Evolutionary conservation across 2,888 invertebrate genomes (phyloP), one percentile per base, ranked within the genome.

Genomic region (Apotomis turbidana): DNA sequence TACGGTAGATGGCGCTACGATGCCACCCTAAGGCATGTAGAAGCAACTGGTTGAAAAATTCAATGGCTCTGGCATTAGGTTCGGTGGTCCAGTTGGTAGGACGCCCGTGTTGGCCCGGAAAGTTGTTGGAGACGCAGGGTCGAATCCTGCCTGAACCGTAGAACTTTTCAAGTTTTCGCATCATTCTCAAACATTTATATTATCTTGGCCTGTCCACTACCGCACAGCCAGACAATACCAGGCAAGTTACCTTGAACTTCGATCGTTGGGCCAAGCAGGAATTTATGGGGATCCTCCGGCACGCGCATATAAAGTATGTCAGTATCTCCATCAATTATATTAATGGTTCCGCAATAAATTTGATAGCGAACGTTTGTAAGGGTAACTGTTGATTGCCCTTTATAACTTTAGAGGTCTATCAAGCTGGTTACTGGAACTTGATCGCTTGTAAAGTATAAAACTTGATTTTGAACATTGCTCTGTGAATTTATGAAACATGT

Each of bases 301-400:
- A 58, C 36, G 12, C 36, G 9, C 58, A 49, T 58, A 49, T 57
- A 38, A 67, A 67, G 58, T 67, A 67, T 58, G 46, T 67, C 27
- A 58, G n/a, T 27, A 58, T 49, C 67, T 67, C 41, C 58, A 36
- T 49, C 57, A 67, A 67, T 67, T 58, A 67, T 58, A 46, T 46
- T 58, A 58, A 67, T 58, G 15, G 49, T 44, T 58, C 46, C 13
- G 67, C 27, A 57, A 27, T 57, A 64, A 54, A 64, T 55, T 58
- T 57, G 12, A 49, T 12, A 15, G 13, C 13, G 51, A 38, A 8
- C 59, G 59, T 44, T 15, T n/a, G n/a, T 6, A 9, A 6, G 49
- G 49, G 49, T 49, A 5, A 41, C 38, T 58, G 41, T 58, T n/a
- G 58, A 58, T 41, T 38, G 38, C 6, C 38, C n/a, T 38, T 58